These are phyloP conservation scores for Ophiothrix spiculata DNA, from an alignment of 35 echinoderm and acorn worm species.

Conservation along the genomic window DNA sequence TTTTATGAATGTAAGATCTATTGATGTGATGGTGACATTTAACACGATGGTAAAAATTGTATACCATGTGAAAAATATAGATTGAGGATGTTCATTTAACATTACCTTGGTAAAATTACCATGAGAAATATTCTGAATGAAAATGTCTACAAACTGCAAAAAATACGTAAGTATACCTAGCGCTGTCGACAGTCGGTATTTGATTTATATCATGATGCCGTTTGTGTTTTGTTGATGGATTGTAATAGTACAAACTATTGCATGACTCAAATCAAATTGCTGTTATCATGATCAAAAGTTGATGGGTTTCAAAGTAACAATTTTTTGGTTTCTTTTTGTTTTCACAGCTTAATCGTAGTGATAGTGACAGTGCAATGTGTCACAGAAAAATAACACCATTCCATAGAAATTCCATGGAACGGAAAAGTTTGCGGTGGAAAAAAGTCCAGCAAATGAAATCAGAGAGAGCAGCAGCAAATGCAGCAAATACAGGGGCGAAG, in stretches of 20 bases:
- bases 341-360: conserved; percentile 92
- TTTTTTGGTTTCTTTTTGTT: conserved; percentile 17
- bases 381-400: conserved; percentile 48
- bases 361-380: conserved; percentile 80
- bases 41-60: too few relatives aligned
- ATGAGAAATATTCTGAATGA: too few relatives aligned
- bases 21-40: too few relatives aligned
- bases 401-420: conserved; percentile 67
- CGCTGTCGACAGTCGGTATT: not conserved
- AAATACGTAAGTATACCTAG: too few relatives aligned
- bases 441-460: conserved; percentile 23
- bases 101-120: too few relatives aligned
- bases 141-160: too few relatives aligned
- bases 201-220: not conserved
- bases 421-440: conserved; percentile 68
- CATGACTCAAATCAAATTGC: too few relatives aligned
- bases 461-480: not conserved
- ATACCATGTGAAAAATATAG: too few relatives aligned
- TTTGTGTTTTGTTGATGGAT: not conserved
- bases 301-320: too few relatives aligned
- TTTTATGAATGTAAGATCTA: too few relatives aligned
- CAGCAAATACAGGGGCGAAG: not conserved
- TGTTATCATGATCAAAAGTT: too few relatives aligned
- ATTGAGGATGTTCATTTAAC: too few relatives aligned
- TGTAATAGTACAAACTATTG: not conserved